Base-by-base conservation (phyloP, 2,113 vertebrate species). In the Hippocampus comes region DNA sequence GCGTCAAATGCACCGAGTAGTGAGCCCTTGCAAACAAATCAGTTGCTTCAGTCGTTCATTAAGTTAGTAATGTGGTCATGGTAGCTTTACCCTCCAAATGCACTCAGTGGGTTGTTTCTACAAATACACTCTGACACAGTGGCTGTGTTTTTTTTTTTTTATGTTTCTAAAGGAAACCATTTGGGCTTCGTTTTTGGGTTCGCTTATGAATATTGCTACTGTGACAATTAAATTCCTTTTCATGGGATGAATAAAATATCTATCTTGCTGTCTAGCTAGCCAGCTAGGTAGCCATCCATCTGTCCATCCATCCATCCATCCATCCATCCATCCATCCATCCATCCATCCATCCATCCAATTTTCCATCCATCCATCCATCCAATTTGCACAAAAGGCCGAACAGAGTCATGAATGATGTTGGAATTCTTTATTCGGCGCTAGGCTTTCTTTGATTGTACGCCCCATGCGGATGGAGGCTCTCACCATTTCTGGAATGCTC, bases 1-100 rank as follows among this genome's bases (percentile, higher is more conserved):
- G 73, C 25, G 42, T 70, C 94, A 94, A 93, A 89, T 67, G 78
- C 90, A 93, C 91, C 93, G 91, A 93, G 91, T 90, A 92, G 91
- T 85, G 91, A 73, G 78, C 56, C 46, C 88, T 90, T 46, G 76
- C 71, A 82, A 81, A 91, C 87, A 90, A 83, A 91, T 86, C 76
- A 76, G 75, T 66, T 78, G 38, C 87, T 91, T 91, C 88, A 91
- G 89, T 78, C 71, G 80, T 80, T 79, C 72, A 80, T 81, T 72
- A 48, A 63, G 68, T 73, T 61, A 75, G 79, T 78, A 63, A 81
- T 71, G 66, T 67, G 67, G 51, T 73, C 46, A 71, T 75, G 79
- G 69, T 61, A 56, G 68, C 69, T 21, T 65, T 59, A 61, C 64
- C 56, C 73, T 63, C 25, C n/a, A 23, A 21, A 67, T 63, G 48